Conservation (phyloP, 2,888 invertebrate species). For the Tanypteryx hageni region DNA sequence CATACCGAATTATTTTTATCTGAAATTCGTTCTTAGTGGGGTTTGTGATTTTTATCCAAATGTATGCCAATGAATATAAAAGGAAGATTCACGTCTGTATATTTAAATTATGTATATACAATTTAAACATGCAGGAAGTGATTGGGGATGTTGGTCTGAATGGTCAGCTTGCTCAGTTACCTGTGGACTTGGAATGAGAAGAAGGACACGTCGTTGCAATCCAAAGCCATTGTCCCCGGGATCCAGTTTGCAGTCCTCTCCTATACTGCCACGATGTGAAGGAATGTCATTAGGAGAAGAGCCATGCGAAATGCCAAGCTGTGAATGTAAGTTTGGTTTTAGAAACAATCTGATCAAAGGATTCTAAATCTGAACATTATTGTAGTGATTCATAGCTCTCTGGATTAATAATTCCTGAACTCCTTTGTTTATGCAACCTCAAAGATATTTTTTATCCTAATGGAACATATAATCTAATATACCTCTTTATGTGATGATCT, state of each 20-base stretch:
- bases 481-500: no score
- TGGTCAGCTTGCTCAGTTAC: conserved; percentile 88
- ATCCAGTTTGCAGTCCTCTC: conserved; percentile 69
- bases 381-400: not conserved
- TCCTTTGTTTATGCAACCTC: no score
- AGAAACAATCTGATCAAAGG: not conserved
- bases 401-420: no score
- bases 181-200: conserved; percentile 84
- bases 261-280: conserved; percentile 76
- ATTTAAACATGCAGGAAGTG: conserved; percentile 74
- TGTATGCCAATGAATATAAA: no score
- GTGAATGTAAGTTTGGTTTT: conserved; percentile 78
- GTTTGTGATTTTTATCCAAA: no score
- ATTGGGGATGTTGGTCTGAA: conserved; percentile 92
- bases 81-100: no score
- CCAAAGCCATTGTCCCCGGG: conserved; percentile 72
- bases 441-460: no score
- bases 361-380: not conserved
- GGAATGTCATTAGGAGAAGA: conserved; percentile 82
- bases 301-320: conserved; percentile 83
- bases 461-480: no score
- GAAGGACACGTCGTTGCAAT: conserved; percentile 82
- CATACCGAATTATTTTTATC: no score
- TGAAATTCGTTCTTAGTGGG: no score
- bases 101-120: no score